phyloP scores from a whole-genome alignment of 2,797 vertebrate genomes.

The Clarias pachynema region DNA sequence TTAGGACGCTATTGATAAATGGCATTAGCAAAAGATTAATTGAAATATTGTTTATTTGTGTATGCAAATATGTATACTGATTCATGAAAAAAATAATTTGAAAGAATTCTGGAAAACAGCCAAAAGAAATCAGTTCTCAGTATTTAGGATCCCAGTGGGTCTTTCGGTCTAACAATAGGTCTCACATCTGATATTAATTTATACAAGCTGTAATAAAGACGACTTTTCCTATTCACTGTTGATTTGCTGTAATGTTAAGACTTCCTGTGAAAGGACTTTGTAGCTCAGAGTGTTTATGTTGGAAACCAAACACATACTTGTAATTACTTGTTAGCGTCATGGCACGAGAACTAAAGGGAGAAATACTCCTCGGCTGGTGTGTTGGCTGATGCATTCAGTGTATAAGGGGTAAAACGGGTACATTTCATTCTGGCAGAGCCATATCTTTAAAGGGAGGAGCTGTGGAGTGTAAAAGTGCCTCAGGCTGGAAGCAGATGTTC shows the following conservation, averaged over 20 bases:
- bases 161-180: no score
- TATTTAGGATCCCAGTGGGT: neutral
- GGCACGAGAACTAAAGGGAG: neutral
- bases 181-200: no score
- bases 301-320: neutral
- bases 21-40: neutral
- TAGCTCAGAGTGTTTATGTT: neutral
- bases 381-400: neutral
- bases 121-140: neutral
- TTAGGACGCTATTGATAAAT: neutral
- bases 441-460: slow-evolving; percentile 4
- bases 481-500: slow-evolving; percentile 21
- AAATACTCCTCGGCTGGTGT: neutral
- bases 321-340: slow-evolving; percentile 3
- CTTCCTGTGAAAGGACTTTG: neutral
- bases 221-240: neutral
- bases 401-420: neutral
- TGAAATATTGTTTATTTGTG: neutral
- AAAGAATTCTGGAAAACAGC: neutral
- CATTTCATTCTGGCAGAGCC: neutral
- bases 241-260: neutral
- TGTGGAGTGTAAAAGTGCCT: neutral
- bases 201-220: no score
- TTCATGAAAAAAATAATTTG: no score
- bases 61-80: neutral